Evolutionary conservation across 2,113 vertebrate species (phyloP), one percentile per base, ranked within the genome.

Genomic region (Marcusenius ussheri): DNA sequence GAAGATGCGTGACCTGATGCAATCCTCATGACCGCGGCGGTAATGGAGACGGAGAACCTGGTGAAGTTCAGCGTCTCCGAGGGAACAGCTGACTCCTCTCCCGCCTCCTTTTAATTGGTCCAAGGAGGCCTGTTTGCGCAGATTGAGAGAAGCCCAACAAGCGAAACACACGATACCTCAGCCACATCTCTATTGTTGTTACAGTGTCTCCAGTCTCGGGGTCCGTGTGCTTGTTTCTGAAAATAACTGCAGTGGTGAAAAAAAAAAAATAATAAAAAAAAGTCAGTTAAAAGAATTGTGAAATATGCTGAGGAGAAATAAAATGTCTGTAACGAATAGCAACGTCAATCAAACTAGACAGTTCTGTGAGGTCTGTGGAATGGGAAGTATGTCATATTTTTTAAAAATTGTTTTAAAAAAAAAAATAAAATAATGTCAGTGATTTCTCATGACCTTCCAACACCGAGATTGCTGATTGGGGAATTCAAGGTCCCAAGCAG

Each of bases 61-160:
- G 91, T 94, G 91, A 95, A 95, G 94, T 95, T 92, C 89, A 91
- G 93, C 93, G 89, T 93, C 94, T 96, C 96, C 96, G 95, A 95
- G 96, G 96, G 95, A 95, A 95, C 93, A 91, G 94, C 95, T 95
- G 95, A 95, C 95, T 95, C 93, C 39, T 95, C 93, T 93, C 92
- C 92, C 93, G 89, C 91, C 92, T 92, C 90, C 89, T 91, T 89
- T 93, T 96, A 96, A 96, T 96, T 96, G 96, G 96, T 95, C 96
- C 94, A 91, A 93, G 6, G 96, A 95, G 92, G 92, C 92, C 93
- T 95, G 94, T 96, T 96, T 95, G 94, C 88, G 90, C 90, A 93
- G 92, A 93, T 91, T 93, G 90, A 94, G 94, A 95, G 91, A 93
- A 91, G 93, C 92, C 91, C 53, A 86, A 51, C 89, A 19, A 93